Evolutionary conservation across 2,888 invertebrate species (phyloP), one percentile per base, ranked within the genome.

Genomic region (Synergus itoensis): DNA sequence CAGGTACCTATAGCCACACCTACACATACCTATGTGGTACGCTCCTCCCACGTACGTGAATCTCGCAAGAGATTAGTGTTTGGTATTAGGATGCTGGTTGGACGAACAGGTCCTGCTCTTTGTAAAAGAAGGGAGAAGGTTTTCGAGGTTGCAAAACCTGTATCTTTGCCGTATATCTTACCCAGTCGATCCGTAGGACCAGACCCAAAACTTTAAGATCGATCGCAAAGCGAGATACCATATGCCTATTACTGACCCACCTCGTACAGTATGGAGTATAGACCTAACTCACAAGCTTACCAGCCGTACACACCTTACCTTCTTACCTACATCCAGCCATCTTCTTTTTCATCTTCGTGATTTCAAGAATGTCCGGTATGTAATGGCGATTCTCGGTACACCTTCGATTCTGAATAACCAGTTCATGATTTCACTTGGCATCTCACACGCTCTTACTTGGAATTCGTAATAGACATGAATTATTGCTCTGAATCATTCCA

Each of bases 1-100:
- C 88, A 89, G 88, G 88, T 89, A 86, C 87, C 87, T 84, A 79
- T 75, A 78, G 81, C 82, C 82, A 82, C 84, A 81, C 82, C 83
- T 84, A 82, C 45, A 79, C 82, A 64, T 76, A 45, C 28, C 62
- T 45, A 57, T 48, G 73, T 80, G 11, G 60, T 83, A 84, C 79
- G 85, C 83, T 83, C 87, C 85, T 86, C 86, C 86, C 88, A 88
- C 86, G 85, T 88, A 84, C 76, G 76, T 48, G 65, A 57, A 76
- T 77, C 73, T 78, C 63, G 83, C 79, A 77, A 83, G 78, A 84
- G 85, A 88, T 88, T 88, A 88, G 85, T 83, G 84, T 81, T 78
- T 69, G 76, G 84, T 83, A 86, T 85, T 82, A 82, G 83, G 84
- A 84, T 82, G 83, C 84, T 69, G 83, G 76, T 76, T 45, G 65